Conservation (phyloP, 1,140 invertebrate species). For the Mya arenaria region DNA sequence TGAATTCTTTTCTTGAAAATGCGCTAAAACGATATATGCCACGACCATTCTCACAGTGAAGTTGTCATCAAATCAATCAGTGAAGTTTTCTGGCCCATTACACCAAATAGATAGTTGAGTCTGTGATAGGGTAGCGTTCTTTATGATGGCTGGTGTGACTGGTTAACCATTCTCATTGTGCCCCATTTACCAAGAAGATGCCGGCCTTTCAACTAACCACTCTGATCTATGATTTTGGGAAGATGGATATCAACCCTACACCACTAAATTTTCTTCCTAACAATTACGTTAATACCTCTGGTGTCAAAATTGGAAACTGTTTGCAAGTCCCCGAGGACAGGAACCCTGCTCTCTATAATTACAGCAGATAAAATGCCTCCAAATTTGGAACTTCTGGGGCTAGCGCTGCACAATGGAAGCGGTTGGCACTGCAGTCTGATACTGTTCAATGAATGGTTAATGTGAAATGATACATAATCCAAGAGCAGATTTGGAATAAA, state of each 20-base stretch:
- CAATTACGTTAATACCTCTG: conserved; percentile 50
- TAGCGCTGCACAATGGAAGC: too few relatives aligned
- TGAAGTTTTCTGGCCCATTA: conserved; percentile 42
- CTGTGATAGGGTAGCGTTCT: conserved; percentile 10
- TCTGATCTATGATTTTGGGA: conserved; percentile 46
- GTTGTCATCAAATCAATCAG: conserved; percentile 42
- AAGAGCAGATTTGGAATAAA: too few relatives aligned
- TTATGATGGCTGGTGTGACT: conserved; percentile 30
- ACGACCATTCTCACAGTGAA: background rate
- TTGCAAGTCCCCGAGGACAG: background rate
- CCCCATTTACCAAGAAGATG: conserved; percentile 33
- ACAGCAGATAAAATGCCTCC: too few relatives aligned
- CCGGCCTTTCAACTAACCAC: background rate
- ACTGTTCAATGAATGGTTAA: too few relatives aligned
- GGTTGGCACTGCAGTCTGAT: too few relatives aligned
- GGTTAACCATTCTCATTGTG: conserved; percentile 4
- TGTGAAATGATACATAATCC: too few relatives aligned
- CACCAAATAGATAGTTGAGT: conserved; percentile 50
- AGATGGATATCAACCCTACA: conserved; percentile 6
- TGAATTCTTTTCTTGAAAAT: too few relatives aligned
- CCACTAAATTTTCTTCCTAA: conserved; percentile 50
- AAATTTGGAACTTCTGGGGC: too few relatives aligned
- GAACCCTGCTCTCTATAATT: too few relatives aligned
- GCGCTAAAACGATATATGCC: conserved; percentile 2
- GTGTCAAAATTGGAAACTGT: conserved; percentile 34